phyloP scores from a whole-genome alignment of 2,113 vertebrate species.

The Calidris pygmaea region DNA sequence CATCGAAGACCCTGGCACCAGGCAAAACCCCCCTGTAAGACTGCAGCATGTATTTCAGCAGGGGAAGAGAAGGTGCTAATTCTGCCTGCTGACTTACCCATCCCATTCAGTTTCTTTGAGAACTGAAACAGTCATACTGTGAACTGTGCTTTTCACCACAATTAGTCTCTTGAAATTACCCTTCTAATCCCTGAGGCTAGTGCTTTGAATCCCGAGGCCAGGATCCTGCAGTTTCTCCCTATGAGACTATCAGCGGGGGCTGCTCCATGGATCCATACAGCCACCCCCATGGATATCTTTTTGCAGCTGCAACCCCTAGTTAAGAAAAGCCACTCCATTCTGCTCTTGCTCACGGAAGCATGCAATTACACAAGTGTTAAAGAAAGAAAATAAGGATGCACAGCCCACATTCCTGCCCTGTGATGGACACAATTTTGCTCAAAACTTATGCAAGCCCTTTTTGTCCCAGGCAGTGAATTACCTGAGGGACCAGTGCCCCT shows the following conservation, averaged over 20 bases:
- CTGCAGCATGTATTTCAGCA: background rate
- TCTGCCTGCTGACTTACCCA: background rate
- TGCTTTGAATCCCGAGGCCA: background rate
- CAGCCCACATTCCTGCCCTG: background rate
- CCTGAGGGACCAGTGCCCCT: background rate
- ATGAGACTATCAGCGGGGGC: background rate
- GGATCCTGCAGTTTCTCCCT: background rate
- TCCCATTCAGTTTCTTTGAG: background rate
- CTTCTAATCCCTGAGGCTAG: background rate
- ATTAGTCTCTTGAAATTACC: background rate
- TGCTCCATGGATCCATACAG: background rate
- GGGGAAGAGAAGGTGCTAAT: background rate
- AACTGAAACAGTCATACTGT: background rate
- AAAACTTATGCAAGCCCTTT: background rate
- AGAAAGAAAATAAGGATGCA: background rate
- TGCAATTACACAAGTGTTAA: background rate
- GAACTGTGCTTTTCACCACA: background rate
- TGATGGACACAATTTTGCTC: background rate
- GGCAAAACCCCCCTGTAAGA: background rate
- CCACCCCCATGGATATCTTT: background rate
- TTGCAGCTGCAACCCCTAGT: background rate
- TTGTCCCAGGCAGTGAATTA: background rate
- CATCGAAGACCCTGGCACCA: background rate
- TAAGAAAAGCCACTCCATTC: background rate
- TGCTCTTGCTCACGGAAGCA: background rate